Conservation (phyloP, 1,140 invertebrate species). For the Tyrophagus putrescentiae region DNA sequence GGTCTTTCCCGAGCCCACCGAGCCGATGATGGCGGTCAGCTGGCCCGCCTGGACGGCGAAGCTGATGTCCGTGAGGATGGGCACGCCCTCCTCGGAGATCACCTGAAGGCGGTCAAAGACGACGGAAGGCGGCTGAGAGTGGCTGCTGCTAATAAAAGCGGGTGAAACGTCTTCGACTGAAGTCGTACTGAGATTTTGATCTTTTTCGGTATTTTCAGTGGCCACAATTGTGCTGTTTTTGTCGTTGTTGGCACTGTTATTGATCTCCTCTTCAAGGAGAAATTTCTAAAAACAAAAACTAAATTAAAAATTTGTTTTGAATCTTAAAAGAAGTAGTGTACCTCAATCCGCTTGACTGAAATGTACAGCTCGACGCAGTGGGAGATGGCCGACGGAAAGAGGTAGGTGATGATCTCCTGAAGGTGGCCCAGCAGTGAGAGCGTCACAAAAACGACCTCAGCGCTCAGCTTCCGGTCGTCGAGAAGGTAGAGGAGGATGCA, state of each 20-base stretch:
- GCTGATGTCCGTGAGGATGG: conserved; percentile 12
- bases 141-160: no score
- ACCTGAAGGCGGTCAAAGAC: no score
- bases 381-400: conserved; percentile 53
- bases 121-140: no score
- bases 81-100: conserved; percentile 33
- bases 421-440: conserved; percentile 51
- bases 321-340: no score
- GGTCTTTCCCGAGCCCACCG: conserved; percentile 24
- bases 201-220: conserved; percentile 39
- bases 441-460: conserved; percentile 58
- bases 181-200: no score
- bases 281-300: conserved; percentile 67
- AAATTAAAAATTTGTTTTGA: no score
- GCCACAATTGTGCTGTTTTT: no score
- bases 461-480: conserved; percentile 45
- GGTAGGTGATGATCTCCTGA: conserved; percentile 48
- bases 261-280: conserved; percentile 52
- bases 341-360: conserved; percentile 44
- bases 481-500: conserved; percentile 52
- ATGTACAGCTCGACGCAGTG: conserved; percentile 38
- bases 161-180: no score
- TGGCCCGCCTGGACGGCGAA: conserved; percentile 16
- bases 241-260: no score
- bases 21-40: conserved; percentile 20